Conservation (phyloP, 2,888 invertebrate genomes). For the Tetramorium bicarinatum region DNA sequence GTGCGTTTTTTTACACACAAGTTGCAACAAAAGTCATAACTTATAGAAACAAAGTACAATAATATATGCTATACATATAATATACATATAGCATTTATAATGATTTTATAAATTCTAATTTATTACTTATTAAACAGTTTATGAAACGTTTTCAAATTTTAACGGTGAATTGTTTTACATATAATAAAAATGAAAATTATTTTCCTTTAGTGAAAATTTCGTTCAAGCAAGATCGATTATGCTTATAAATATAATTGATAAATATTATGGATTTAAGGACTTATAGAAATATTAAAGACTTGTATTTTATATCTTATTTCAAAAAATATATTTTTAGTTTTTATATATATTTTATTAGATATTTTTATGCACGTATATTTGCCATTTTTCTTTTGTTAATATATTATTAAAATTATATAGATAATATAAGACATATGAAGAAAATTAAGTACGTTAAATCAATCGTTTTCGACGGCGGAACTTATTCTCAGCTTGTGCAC, state of each 20-base stretch:
- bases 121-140: background rate
- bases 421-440: background rate
- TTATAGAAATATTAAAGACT: background rate
- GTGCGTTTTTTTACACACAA: constrained; percentile 3
- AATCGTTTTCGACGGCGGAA: constrained; percentile 1
- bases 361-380: background rate
- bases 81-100: background rate
- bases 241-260: background rate
- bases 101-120: background rate
- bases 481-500: background rate
- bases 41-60: background rate
- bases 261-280: background rate
- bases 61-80: background rate
- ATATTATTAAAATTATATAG: background rate
- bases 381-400: background rate
- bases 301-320: background rate
- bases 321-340: background rate
- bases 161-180: background rate
- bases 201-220: background rate
- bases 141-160: background rate
- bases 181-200: background rate
- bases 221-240: background rate
- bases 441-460: constrained; percentile 10
- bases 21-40: background rate
- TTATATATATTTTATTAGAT: background rate